Conservation (phyloP, 2,113 vertebrate species). For the Bubo bubo region DNA sequence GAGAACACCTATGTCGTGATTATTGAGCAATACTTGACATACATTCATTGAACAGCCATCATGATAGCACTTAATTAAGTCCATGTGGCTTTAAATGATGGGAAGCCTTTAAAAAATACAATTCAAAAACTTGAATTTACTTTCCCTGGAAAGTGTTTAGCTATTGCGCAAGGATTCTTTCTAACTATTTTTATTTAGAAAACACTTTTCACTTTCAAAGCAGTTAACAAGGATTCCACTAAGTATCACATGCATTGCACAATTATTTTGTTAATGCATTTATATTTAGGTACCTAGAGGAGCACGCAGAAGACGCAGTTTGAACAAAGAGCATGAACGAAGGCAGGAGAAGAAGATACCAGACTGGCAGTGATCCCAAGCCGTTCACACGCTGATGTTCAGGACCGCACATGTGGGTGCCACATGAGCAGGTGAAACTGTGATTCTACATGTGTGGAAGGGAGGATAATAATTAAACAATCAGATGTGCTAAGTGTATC, state of each 20-base stretch:
- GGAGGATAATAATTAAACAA: slow-evolving; percentile 46
- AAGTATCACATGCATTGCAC: background rate
- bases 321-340: fast-evolving
- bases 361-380: background rate
- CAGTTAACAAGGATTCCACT: background rate
- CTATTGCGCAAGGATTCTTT: background rate
- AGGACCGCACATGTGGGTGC: slow-evolving; percentile 48
- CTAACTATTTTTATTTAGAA: background rate
- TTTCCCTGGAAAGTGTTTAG: background rate
- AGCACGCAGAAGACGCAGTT: fast-evolving
- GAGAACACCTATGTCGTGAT: background rate
- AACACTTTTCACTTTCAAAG: background rate
- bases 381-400: background rate
- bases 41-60: background rate
- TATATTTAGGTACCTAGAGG: background rate
- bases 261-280: background rate
- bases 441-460: background rate
- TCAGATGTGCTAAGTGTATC: slow-evolving; percentile 54
- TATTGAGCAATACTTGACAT: background rate
- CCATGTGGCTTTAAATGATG: background rate
- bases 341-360: background rate
- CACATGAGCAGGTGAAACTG: slow-evolving; percentile 59
- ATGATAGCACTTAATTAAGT: background rate
- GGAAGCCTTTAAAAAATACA: background rate
- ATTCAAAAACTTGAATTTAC: background rate